These are phyloP conservation scores for Semicossyphus pulcher DNA, from an alignment of 2,113 vertebrate species.

Conservation along the genomic window DNA sequence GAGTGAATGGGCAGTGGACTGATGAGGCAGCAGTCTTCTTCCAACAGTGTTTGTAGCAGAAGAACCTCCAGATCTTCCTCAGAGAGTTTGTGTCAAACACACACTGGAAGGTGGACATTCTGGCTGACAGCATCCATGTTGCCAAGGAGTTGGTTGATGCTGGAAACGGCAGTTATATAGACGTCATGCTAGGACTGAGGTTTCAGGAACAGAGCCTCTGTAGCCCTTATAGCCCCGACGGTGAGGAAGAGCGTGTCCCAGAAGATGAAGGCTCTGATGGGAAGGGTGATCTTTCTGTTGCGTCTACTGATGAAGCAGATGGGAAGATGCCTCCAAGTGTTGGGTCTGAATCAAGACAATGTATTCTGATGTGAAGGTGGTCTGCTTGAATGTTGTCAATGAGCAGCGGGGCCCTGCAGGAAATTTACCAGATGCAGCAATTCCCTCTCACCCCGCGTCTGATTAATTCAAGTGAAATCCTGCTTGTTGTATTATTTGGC, in stretches of 20 bases:
- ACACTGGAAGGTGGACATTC: conserved; percentile 78
- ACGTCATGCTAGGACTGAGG: conserved; percentile 66
- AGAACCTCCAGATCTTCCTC: conserved; percentile 82
- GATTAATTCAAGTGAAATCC: neutral
- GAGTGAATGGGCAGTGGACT: conserved; percentile 80
- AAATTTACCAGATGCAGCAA: neutral
- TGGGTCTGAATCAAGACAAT: neutral
- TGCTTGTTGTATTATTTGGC: neutral
- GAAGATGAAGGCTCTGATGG: conserved; percentile 1
- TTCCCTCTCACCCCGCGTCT: neutral
- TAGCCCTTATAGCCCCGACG: neutral
- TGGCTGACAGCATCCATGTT: conserved; percentile 64
- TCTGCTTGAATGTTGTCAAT: neutral
- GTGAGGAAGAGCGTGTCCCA: conserved; percentile 9
- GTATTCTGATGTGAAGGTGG: conserved; percentile 47
- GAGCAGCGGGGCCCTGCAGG: neutral
- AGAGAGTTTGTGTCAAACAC: conserved; percentile 69
- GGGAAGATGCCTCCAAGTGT: neutral
- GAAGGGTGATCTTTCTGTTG: neutral
- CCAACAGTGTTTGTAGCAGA: conserved; percentile 80
- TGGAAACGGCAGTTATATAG: conserved; percentile 70
- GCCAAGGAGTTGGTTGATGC: conserved; percentile 77
- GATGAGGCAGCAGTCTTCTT: conserved; percentile 82
- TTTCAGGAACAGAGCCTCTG: conserved; percentile 24
- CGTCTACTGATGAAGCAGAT: neutral